Conservation (phyloP, 2,113 vertebrate species). For the Tyrannus savana region DNA sequence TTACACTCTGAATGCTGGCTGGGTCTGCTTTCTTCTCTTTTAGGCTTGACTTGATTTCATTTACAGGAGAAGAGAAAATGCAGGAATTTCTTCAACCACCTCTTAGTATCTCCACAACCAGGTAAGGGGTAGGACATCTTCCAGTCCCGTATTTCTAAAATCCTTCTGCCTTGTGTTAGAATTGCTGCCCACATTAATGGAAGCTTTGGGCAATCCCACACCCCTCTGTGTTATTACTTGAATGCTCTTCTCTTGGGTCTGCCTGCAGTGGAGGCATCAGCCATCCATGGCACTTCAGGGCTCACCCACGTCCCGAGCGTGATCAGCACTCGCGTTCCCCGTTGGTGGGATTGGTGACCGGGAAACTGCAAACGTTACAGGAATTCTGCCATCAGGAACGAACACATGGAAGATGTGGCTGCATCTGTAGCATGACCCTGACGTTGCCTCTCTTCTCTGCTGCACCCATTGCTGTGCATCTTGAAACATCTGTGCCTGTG, state of each 20-base stretch:
- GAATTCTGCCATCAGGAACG: neutral
- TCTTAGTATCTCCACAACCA: neutral
- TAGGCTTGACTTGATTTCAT: neutral
- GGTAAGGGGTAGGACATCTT: neutral
- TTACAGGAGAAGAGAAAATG: neutral
- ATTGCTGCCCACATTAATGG: neutral
- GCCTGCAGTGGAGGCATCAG: neutral
- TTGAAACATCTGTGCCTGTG: constrained; percentile 56
- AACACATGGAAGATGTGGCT: constrained; percentile 9
- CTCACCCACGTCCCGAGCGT: neutral
- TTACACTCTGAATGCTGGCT: neutral
- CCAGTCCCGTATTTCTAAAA: neutral
- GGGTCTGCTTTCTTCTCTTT: neutral
- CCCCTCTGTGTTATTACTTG: neutral
- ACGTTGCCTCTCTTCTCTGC: constrained; percentile 24
- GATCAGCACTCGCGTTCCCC: neutral
- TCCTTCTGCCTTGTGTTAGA: neutral
- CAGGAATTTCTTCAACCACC: neutral
- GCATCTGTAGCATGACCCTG: constrained; percentile 44
- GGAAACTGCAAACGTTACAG: neutral
- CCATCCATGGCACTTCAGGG: neutral
- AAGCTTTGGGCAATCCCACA: neutral
- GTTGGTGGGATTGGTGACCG: neutral
- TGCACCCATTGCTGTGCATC: constrained; percentile 49
- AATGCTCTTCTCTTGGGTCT: neutral